Conservation (phyloP, 2,113 vertebrate genomes). For the Tursiops truncatus region DNA sequence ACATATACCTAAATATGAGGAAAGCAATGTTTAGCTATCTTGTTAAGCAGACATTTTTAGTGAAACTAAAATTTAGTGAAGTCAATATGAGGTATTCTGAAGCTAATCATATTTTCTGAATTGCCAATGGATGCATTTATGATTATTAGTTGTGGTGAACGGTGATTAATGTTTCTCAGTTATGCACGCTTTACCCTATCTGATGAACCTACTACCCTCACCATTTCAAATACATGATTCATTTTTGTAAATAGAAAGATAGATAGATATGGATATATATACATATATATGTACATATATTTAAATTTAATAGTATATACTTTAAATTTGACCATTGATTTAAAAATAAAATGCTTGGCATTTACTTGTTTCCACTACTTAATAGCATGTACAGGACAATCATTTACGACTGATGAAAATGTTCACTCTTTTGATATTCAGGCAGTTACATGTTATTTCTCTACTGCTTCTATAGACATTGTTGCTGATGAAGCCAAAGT, state of each 20-base stretch:
- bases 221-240: not conserved
- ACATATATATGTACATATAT: not conserved
- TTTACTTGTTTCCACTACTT: not conserved
- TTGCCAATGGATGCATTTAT: not conserved
- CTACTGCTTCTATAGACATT: not conserved
- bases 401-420: not conserved
- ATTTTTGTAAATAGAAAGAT: not conserved
- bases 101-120: not conserved
- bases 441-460: not conserved
- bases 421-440: not conserved
- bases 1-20: not conserved
- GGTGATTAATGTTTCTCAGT: not conserved
- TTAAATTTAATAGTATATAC: not conserved
- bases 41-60: not conserved
- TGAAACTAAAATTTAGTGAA: conserved; percentile 9
- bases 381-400: not conserved
- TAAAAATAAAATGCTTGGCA: not conserved
- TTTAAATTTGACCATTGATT: not conserved
- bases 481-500: not conserved
- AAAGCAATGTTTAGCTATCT: not conserved
- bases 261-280: not conserved
- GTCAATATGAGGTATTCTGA: not conserved
- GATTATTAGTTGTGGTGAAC: not conserved
- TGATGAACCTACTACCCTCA: not conserved
- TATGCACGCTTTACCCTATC: not conserved